phyloP scores from a whole-genome alignment of 2,113 vertebrate species.

The Gadus macrocephalus region DNA sequence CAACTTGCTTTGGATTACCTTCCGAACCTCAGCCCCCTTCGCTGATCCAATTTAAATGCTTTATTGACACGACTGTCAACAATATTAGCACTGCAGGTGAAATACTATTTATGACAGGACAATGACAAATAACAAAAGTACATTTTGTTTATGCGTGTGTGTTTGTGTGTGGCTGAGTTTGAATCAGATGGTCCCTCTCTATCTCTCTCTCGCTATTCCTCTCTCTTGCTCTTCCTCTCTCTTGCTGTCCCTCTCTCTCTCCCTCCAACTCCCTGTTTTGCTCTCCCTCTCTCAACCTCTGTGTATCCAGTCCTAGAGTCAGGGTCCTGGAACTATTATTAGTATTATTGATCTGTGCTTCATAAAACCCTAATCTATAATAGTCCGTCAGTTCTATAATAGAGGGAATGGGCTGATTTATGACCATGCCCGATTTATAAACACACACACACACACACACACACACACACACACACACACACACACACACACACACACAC shows the following conservation, averaged over 20 bases:
- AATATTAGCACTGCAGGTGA: too few relatives aligned
- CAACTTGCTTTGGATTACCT: too few relatives aligned
- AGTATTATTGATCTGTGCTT: background rate
- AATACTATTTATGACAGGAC: too few relatives aligned
- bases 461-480: slow-evolving; percentile 4
- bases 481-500: background rate
- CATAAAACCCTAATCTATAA: slow-evolving; percentile 1
- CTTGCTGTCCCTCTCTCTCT: background rate
- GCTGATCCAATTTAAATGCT: too few relatives aligned
- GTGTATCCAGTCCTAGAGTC: background rate
- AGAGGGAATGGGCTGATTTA: background rate
- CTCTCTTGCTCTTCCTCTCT: too few relatives aligned
- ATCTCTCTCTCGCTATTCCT: background rate
- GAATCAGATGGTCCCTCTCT: background rate
- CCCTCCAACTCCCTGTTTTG: background rate
- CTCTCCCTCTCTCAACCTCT: background rate
- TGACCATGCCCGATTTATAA: background rate
- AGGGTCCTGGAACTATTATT: background rate
- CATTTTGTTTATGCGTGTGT: too few relatives aligned
- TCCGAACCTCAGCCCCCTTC: too few relatives aligned
- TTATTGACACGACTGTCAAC: too few relatives aligned
- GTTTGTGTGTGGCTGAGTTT: too few relatives aligned
- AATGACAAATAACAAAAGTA: too few relatives aligned
- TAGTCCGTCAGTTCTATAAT: background rate
- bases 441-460: background rate